Percentiles rank a stretch among this genome's conserved stretches.
These are phyloP conservation scores for Tanypteryx hageni DNA, from an alignment of 2,888 invertebrate genomes.

Conservation along the genomic window DNA sequence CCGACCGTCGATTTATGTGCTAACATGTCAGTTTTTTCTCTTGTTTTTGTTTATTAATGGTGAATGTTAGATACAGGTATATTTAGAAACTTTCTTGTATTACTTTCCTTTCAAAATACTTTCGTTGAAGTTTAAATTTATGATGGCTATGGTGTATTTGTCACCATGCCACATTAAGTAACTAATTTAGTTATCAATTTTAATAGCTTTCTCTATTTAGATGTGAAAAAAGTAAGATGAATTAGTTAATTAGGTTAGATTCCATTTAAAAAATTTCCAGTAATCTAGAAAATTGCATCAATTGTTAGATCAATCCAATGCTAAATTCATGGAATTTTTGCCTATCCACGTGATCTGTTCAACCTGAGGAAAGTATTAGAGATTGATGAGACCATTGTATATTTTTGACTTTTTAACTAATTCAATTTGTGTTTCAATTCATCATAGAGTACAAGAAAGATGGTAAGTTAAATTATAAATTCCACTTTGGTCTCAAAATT, in stretches of 20 bases:
- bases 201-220: neutral
- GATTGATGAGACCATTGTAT: neutral
- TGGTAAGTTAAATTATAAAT: conserved; percentile 38
- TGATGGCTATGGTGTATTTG: too few relatives aligned
- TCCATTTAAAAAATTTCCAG: too few relatives aligned
- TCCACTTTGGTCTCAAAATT: too few relatives aligned
- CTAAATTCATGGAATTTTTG: too few relatives aligned
- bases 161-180: too few relatives aligned
- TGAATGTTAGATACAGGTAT: neutral
- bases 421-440: conserved; percentile 23
- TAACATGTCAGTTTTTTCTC: neutral
- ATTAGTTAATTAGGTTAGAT: too few relatives aligned
- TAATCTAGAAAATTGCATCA: too few relatives aligned
- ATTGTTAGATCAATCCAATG: too few relatives aligned
- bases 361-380: neutral
- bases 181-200: neutral
- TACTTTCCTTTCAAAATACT: neutral
- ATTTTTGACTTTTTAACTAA: conserved; percentile 1
- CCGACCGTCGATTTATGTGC: neutral
- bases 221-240: neutral
- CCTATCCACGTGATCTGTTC: too few relatives aligned
- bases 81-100: neutral
- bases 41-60: neutral
- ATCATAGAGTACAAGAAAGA: conserved; percentile 33
- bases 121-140: too few relatives aligned